Conservation (phyloP, 2,888 invertebrate genomes). For the Ormyrus rosae region DNA sequence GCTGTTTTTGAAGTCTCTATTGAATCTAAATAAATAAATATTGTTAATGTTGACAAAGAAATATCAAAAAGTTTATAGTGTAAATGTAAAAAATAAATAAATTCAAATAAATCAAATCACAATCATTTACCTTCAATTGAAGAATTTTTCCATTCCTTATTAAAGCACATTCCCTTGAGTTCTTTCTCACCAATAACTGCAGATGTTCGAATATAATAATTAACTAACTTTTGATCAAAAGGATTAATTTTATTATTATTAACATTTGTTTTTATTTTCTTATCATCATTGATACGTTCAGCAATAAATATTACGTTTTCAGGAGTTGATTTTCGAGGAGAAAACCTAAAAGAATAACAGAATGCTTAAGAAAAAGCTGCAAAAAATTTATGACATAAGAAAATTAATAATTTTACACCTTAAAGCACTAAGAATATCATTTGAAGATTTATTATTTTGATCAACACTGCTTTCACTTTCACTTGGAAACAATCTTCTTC, state of each 20-base stretch:
- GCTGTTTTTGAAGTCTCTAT: constrained; percentile 28
- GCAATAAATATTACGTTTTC: constrained; percentile 53
- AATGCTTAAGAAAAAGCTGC: neutral
- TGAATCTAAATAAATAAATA: constrained; percentile 38
- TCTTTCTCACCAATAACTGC: constrained; percentile 39
- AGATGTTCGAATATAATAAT: constrained; percentile 44
- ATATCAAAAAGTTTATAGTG: neutral
- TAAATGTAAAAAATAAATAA: neutral
- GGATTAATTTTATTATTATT: constrained; percentile 33
- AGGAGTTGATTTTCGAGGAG: constrained; percentile 44
- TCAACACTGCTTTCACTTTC: constrained; percentile 30
- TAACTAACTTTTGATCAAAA: constrained; percentile 37
- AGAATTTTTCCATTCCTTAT: constrained; percentile 35
- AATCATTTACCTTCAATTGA: neutral
- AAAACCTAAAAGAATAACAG: constrained; percentile 18
- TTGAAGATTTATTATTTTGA: constrained; percentile 9
- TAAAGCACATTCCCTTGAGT: constrained; percentile 26
- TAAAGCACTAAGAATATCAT: constrained; percentile 9
- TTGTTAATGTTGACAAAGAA: neutral
- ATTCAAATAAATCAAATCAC: neutral
- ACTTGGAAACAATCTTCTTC: constrained; percentile 46
- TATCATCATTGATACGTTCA: constrained; percentile 24
- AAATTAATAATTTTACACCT: constrained; percentile 17
- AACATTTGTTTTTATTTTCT: constrained; percentile 9
- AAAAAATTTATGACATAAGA: neutral